Evolutionary conservation across 1,140 invertebrate genomes (phyloP).

Genomic region (Vanessa tameamea): DNA sequence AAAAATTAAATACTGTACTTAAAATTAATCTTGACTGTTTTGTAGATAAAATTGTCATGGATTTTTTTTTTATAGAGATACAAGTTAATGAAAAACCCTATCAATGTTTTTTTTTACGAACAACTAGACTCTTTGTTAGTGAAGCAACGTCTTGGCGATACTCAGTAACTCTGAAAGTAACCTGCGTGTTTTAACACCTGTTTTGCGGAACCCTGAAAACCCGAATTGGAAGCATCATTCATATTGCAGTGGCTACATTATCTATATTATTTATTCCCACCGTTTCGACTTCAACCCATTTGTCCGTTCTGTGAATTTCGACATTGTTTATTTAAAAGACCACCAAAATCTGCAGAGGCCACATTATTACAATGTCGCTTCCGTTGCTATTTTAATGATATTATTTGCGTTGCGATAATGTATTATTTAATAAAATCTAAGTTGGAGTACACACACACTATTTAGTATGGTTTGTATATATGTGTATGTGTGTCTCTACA

Average conservation of each 20-base stretch:
- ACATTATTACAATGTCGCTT: not conserved
- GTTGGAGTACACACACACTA: too few species aligned
- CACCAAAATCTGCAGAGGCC: not conserved
- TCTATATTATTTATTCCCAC: not conserved
- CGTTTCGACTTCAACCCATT: not conserved
- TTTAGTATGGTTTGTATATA: too few species aligned
- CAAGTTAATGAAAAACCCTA: too few species aligned
- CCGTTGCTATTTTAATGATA: not conserved
- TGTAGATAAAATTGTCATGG: too few species aligned
- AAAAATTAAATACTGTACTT: too few species aligned
- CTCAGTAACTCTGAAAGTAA: not conserved
- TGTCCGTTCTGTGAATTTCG: conserved; percentile 3
- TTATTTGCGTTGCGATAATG: not conserved
- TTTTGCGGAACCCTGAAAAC: not conserved
- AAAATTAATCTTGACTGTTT: too few species aligned
- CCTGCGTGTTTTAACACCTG: not conserved
- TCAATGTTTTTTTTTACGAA: too few species aligned
- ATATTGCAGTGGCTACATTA: conserved; percentile 12
- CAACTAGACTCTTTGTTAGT: too few species aligned
- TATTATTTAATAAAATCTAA: too few species aligned
- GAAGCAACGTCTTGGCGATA: too few species aligned
- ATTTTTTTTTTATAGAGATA: too few species aligned
- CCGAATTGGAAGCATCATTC: conserved; percentile 9
- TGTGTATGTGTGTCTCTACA: too few species aligned
- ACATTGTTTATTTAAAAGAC: not conserved